Base-by-base conservation (phyloP, 1,140 invertebrate genomes). In the Pseudomyrmex pallidus region DNA sequence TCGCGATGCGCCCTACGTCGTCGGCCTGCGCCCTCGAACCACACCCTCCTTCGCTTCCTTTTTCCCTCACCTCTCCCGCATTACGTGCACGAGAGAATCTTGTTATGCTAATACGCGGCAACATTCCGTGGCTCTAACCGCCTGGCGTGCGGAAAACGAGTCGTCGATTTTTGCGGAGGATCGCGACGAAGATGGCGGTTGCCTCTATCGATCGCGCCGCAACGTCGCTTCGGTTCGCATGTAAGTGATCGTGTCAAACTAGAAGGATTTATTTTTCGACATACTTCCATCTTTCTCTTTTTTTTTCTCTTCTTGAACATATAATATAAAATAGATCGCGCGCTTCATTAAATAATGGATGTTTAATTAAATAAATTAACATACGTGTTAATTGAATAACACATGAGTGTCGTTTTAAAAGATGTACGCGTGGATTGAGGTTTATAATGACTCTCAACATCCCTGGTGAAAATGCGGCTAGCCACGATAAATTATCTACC, bases 61-160 rank as follows among this genome's bases (percentile, higher is more conserved):
- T 35, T 7, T 35, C 35, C 35, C 35, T 35, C 35, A 35, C 35
- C 35, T 7, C 35, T 52, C 9, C 48, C 59, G 74, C 74, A 70
- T 88, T 89, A 86, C 87, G 86, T 86, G 84, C 85, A 83, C 78
- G 84, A 68, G 56, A 77, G 84, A 85, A 85, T 85, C 87, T 82
- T 88, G 87, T 89, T 89, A 89, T 89, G 87, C 84, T 89, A 89
- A 89, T 88, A 85, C 83, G 76, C 22, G 66, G 76, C 74, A 84
- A 80, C 83, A 78, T 84, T 84, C 59, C 83, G 56, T 66, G 74
- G 66, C 84, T 87, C 64, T 70, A 50, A 68, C 74, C 62, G 48
- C 52, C 8, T 50, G 52, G 82, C 82, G 82, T 83, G 82, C 73
- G 82, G 73, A 77, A 83, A 83, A 83, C 73, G 82, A 83, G 82